Percentiles rank a stretch among this genome's conserved stretches.
phyloP scores from a whole-genome alignment of 2,888 invertebrate species.

The Tenthredo amoena region DNA sequence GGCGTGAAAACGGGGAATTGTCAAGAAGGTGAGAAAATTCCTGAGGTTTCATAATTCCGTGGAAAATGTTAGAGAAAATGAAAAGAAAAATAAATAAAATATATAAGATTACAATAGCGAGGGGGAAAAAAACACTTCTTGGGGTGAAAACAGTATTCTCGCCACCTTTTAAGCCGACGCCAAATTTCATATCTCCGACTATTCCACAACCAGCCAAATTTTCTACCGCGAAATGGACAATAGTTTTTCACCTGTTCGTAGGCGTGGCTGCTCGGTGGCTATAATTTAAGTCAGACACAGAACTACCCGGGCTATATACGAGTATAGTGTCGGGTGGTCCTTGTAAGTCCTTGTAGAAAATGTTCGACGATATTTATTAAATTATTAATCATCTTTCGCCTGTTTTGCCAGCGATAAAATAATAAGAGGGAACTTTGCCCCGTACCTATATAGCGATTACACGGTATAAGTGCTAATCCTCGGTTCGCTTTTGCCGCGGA shows the following conservation, averaged over 20 bases:
- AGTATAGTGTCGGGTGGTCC: conserved; percentile 23
- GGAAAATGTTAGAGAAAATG: neutral
- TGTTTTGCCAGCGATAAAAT: conserved; percentile 13
- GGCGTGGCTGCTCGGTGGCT: conserved; percentile 21
- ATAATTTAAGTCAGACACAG: conserved; percentile 52
- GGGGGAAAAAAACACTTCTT: neutral
- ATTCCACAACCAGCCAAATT: neutral
- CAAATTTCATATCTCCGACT: neutral
- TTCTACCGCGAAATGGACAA: conserved; percentile 23
- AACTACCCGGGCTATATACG: neutral
- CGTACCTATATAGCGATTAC: neutral
- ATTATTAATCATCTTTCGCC: conserved; percentile 30
- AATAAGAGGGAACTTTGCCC: neutral
- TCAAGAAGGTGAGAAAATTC: conserved; percentile 11
- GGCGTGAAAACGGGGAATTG: neutral
- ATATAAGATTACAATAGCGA: neutral
- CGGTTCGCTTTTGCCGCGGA: neutral
- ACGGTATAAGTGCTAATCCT: conserved; percentile 19
- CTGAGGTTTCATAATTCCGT: neutral
- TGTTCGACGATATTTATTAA: conserved; percentile 48
- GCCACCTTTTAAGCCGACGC: neutral
- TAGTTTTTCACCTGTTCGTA: conserved; percentile 38
- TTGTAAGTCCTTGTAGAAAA: conserved; percentile 32
- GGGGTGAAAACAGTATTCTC: neutral
- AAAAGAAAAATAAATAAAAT: neutral